These are phyloP conservation scores for Halictus quadricinctus DNA, from an alignment of 2,888 invertebrate genomes.

Conservation along the genomic window DNA sequence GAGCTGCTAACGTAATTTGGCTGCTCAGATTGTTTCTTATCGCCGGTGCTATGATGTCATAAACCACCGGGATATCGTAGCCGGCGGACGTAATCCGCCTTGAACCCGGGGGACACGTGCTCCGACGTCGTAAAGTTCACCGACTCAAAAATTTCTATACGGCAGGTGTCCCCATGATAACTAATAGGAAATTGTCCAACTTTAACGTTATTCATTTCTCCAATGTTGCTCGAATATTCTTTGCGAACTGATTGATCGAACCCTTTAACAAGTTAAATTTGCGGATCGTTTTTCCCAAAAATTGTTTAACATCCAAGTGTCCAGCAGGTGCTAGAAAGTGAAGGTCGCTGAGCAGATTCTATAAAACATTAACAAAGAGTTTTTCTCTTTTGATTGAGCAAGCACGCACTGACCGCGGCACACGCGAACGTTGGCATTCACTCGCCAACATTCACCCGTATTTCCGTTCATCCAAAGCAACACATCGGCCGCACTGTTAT, in stretches of 20 bases:
- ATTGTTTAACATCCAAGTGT: too few species aligned
- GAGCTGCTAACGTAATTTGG: constrained; percentile 13
- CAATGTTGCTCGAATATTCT: too few species aligned
- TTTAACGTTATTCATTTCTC: too few species aligned
- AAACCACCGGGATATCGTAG: constrained; percentile 12
- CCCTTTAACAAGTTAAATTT: too few species aligned
- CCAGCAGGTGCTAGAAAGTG: too few species aligned
- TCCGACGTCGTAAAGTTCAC: not conserved
- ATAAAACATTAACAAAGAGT: not conserved
- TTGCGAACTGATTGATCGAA: too few species aligned
- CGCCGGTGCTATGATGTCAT: constrained; percentile 11
- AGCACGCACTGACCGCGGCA: not conserved
- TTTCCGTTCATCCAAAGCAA: not conserved
- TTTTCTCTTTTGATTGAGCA: not conserved
- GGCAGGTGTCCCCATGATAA: not conserved
- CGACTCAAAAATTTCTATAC: not conserved
- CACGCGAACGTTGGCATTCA: not conserved
- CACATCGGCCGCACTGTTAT: not conserved
- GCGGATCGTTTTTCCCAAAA: too few species aligned
- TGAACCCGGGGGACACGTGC: constrained; percentile 5
- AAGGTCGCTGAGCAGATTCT: too few species aligned
- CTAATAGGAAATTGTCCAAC: not conserved
- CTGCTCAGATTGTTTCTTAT: constrained; percentile 12
- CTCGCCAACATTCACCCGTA: not conserved
- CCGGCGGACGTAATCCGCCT: constrained; percentile 5